A percentile compares a stretch with the other conserved stretches of the same genome.
Evolutionary conservation across 1,140 invertebrate genomes (phyloP).

Genomic region (Drosophila setifemur): DNA sequence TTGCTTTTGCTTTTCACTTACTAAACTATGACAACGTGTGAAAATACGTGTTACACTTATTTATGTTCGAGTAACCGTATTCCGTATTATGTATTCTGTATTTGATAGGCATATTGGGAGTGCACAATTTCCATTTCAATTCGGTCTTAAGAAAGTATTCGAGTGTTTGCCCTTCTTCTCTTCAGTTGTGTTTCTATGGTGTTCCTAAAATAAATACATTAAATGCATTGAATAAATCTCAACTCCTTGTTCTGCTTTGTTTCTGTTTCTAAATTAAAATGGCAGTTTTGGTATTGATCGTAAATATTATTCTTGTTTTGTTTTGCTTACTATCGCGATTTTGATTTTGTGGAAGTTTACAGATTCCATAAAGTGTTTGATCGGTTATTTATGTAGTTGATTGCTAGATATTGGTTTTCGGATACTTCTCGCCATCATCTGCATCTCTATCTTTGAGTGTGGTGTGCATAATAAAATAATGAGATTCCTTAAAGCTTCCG

Average conservation of each 20-base stretch:
- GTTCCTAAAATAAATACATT: conserved; percentile 67
- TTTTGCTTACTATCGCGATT: conserved; percentile 10
- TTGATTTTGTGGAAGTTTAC: conserved; percentile 38
- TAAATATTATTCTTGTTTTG: conserved; percentile 11
- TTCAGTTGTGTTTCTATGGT: neutral
- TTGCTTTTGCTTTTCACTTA: conserved; percentile 46
- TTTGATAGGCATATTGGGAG: conserved; percentile 13
- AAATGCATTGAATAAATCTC: conserved; percentile 54
- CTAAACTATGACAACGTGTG: conserved; percentile 71
- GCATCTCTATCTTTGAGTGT: neutral
- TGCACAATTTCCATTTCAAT: conserved; percentile 5
- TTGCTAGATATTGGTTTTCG: conserved; percentile 20
- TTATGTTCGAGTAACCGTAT: conserved; percentile 22
- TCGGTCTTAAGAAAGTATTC: conserved; percentile 12
- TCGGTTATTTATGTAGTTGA: conserved; percentile 31
- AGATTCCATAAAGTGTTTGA: conserved; percentile 27
- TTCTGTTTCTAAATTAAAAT: conserved; percentile 74
- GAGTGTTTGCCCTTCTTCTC: conserved; percentile 2
- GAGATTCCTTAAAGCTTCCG: conserved; percentile 50
- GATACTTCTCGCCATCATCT: neutral
- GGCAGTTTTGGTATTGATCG: conserved; percentile 62
- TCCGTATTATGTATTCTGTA: conserved; percentile 11
- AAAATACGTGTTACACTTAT: conserved; percentile 42
- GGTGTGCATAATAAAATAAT: conserved; percentile 43
- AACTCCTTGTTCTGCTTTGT: conserved; percentile 16